Percentiles rank a stretch among this genome's conserved stretches.
Evolutionary conservation across 2,797 vertebrate genomes (phyloP).

Genomic region (Myotis myotis): DNA sequence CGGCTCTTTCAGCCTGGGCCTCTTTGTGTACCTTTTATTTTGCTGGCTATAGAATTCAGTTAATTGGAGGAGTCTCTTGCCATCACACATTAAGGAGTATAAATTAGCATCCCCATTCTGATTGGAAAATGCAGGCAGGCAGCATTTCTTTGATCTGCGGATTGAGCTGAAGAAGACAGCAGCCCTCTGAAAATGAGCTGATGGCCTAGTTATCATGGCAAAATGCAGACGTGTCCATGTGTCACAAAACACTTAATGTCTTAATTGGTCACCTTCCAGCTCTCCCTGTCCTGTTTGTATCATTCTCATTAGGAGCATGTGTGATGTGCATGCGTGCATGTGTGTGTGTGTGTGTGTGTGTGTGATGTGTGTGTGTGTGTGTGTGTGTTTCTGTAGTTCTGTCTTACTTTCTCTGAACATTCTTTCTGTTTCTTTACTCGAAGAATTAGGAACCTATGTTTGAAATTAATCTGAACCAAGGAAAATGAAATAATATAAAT

Average conservation of each 20-base stretch:
- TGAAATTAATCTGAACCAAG: conserved; percentile 68
- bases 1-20: conserved; percentile 90
- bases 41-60: conserved; percentile 96
- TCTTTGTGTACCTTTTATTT: conserved; percentile 91
- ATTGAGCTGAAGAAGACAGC: conserved; percentile 90
- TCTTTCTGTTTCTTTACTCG: conserved; percentile 51
- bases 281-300: conserved; percentile 77
- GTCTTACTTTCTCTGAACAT: not conserved
- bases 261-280: conserved; percentile 98
- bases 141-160: conserved; percentile 95
- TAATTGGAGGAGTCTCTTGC: conserved; percentile 99
- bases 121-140: conserved; percentile 90
- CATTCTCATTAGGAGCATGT: not conserved
- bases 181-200: conserved; percentile 98
- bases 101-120: conserved; percentile 98
- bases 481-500: not conserved
- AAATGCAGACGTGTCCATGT: conserved; percentile 94
- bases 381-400: not conserved
- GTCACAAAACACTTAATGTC: conserved; percentile 99
- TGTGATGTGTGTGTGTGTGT: accelerated
- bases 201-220: conserved; percentile 94
- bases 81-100: conserved; percentile 94
- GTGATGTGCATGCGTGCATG: not conserved
- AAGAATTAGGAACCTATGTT: conserved; percentile 83
- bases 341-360: accelerated